phyloP scores from a whole-genome alignment of 1,140 invertebrate species.

The Aphelenchoides besseyi region DNA sequence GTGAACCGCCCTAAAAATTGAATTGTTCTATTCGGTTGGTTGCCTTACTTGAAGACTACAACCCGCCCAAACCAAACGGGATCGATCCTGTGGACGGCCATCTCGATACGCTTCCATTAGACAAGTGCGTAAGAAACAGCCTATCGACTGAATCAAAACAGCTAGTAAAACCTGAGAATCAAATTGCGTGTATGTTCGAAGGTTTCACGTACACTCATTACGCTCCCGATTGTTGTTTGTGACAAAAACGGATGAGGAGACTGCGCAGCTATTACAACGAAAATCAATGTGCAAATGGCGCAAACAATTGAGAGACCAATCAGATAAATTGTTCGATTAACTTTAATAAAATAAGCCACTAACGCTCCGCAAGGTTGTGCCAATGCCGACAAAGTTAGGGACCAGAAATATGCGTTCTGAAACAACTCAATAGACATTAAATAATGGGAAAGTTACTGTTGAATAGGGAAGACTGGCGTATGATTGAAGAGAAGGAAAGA shows the following conservation, averaged over 20 bases:
- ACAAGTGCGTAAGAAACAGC: slow-evolving; percentile 1
- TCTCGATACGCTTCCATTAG: not conserved
- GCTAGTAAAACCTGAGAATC: not conserved
- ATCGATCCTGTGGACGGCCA: not conserved
- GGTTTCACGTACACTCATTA: slow-evolving; percentile 1
- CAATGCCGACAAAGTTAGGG: slow-evolving; percentile 6
- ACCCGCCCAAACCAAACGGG: not conserved
- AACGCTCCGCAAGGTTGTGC: not conserved
- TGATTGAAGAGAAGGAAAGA: not conserved
- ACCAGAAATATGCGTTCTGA: slow-evolving; percentile 13
- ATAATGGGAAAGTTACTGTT: not conserved
- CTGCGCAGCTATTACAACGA: not conserved
- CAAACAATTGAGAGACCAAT: not conserved
- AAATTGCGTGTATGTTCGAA: too few relatives aligned
- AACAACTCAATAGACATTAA: not conserved
- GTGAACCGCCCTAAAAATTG: not conserved
- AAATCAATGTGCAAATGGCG: not conserved
- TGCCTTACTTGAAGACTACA: not conserved
- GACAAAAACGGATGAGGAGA: not conserved
- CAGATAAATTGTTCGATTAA: not conserved
- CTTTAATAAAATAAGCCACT: not conserved
- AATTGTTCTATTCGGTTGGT: not conserved
- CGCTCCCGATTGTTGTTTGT: not conserved
- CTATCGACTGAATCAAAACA: not conserved
- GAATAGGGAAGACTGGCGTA: not conserved